Percentiles rank a stretch among this genome's conserved stretches.
Conservation (phyloP, 2,888 invertebrate genomes). For the Trissoscelio sp. region DNA sequence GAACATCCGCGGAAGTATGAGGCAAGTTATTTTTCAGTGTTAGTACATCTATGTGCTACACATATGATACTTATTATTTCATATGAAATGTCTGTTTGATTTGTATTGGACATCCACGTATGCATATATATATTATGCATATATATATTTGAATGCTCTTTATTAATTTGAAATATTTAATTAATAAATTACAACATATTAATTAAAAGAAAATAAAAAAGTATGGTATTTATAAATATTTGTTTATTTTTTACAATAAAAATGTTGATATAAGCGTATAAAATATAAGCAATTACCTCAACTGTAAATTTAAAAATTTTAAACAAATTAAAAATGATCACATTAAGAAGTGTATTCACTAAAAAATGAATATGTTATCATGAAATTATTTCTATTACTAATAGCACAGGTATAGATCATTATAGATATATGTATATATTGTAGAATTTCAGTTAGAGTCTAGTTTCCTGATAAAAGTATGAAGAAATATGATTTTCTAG, state of each 20-base stretch:
- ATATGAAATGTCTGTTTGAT: too few species aligned
- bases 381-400: neutral
- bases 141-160: too few species aligned
- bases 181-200: too few species aligned
- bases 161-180: too few species aligned
- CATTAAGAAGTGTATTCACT: neutral
- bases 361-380: neutral
- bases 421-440: slow-evolving; percentile 7
- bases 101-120: too few species aligned
- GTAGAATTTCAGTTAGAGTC: slow-evolving; percentile 15
- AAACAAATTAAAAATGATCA: neutral
- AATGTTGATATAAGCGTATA: too few species aligned
- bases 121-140: too few species aligned
- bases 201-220: too few species aligned
- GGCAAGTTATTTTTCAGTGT: slow-evolving; percentile 1
- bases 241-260: too few species aligned
- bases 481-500: slow-evolving; percentile 51
- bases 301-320: neutral
- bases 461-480: slow-evolving; percentile 54
- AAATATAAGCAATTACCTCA: too few species aligned
- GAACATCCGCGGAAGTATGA: slow-evolving; percentile 38
- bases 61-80: too few species aligned
- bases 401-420: neutral
- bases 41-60: neutral
- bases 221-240: too few species aligned